phyloP scores from a whole-genome alignment of 2,113 vertebrate genomes.

The Bostrychus sinensis region DNA sequence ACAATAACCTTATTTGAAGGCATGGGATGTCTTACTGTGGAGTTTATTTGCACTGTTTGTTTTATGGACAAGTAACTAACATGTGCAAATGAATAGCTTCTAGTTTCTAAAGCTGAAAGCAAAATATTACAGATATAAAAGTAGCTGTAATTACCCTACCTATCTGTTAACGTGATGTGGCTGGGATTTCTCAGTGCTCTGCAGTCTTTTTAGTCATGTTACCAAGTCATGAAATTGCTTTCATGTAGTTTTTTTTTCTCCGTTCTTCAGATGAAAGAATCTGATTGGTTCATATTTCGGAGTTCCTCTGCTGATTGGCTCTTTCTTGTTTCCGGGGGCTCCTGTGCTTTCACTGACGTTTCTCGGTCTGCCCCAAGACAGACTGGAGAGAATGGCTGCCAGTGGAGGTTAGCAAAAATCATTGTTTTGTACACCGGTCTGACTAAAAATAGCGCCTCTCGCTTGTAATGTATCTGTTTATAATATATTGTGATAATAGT shows the following conservation, averaged over 20 bases:
- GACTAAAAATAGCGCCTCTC: constrained; percentile 32
- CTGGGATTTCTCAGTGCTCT: not conserved
- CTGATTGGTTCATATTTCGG: constrained; percentile 61
- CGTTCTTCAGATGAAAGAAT: constrained; percentile 33
- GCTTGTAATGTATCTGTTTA: constrained; percentile 29
- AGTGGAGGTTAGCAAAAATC: constrained; percentile 90
- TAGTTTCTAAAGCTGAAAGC: too few relatives aligned
- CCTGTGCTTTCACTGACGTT: constrained; percentile 70
- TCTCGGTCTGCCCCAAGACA: constrained; percentile 76
- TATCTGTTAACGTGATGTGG: not conserved
- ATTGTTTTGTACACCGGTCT: constrained; percentile 62
- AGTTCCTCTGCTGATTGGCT: constrained; percentile 67
- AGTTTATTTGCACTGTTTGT: too few relatives aligned
- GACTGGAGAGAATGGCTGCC: constrained; percentile 94
- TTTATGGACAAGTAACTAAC: too few relatives aligned
- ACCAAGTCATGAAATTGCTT: constrained; percentile 6
- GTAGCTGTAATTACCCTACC: not conserved
- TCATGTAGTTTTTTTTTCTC: constrained; percentile 33
- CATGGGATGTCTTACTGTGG: too few relatives aligned
- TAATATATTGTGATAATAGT: not conserved
- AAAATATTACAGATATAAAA: not conserved
- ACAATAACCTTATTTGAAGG: too few relatives aligned
- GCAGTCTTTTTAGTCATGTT: not conserved
- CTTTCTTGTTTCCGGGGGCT: constrained; percentile 79
- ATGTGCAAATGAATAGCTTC: too few relatives aligned